These are phyloP conservation scores for Sparus aurata DNA, from an alignment of 2,797 vertebrate species.

Conservation along the genomic window DNA sequence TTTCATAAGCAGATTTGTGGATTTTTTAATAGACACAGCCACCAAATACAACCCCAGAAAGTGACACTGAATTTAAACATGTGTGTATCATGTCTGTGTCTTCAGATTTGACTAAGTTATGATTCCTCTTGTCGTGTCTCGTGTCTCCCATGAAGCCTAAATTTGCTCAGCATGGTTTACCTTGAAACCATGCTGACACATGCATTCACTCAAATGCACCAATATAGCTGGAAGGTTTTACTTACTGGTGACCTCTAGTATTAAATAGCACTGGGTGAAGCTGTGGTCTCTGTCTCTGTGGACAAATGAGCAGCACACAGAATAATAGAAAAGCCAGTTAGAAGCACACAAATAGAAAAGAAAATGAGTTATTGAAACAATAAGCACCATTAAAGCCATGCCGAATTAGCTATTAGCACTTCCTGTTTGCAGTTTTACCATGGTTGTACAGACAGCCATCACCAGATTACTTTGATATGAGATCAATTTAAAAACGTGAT, in stretches of 20 bases:
- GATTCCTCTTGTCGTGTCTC: neutral
- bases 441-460: no score
- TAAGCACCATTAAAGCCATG: no score
- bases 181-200: slow-evolving; percentile 16
- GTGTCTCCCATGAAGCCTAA: neutral
- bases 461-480: no score
- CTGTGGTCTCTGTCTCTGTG: slow-evolving; percentile 29
- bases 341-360: slow-evolving; percentile 30
- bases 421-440: no score
- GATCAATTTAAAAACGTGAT: no score
- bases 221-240: neutral
- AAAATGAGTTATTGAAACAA: slow-evolving; percentile 30
- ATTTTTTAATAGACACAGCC: neutral
- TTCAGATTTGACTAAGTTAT: neutral
- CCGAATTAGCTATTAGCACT: no score
- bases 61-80: neutral
- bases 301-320: slow-evolving; percentile 25
- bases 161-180: neutral
- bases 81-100: neutral
- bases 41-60: neutral
- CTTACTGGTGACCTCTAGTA: slow-evolving; percentile 37
- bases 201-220: slow-evolving; percentile 8
- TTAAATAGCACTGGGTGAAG: slow-evolving; percentile 49
- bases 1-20: neutral
- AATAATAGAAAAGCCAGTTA: slow-evolving; percentile 44